Base-by-base conservation (phyloP, 2,113 vertebrate species). In the Eptesicus fuscus region DNA sequence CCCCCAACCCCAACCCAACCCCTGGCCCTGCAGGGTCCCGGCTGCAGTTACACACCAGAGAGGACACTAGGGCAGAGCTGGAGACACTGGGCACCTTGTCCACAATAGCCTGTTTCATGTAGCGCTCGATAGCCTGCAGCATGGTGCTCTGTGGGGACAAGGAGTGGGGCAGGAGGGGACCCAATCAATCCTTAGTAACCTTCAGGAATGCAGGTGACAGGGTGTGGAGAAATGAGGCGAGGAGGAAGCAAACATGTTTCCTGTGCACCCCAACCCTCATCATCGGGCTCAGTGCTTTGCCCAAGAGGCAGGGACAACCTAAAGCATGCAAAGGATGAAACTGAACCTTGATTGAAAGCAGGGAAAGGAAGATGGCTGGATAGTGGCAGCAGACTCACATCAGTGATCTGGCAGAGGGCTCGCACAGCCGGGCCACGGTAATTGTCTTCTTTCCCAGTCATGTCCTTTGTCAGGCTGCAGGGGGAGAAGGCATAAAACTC, bases 21-120 rank as follows among this genome's bases (percentile, higher is more conserved):
- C 53, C 70, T 14, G 32, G 0, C 51, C 83, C 42, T 1, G 0
- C 22, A 78, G 67, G 51, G 35, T 12, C 0, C 0, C 8, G 0
- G 25, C 84, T 25, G 14, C 44, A n/a, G 91, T 18, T 49, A 98
- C 98, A 0, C 96, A 99, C 99, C 98, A 99, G 93, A 8, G 98
- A 99, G 22, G 99, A 99, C 95, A 99, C 98, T 0, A 99, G 97
- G 70, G 98, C 98, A 59, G 98, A 99, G 97, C 98, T 99, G 97
- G 98, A 99, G n/a, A 99, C 98, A 0, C 99, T 99, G 77, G 99
- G 97, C 86, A 99, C 98, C 96, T 98, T 99, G 97, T 99, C 99
- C 91, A 99, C 99, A 1, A 99, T 99, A 0, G 99, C 99, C 88
- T 99, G 99, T 90, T 99, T 99, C 99, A 99, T 99, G 90, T 99